These are phyloP conservation scores for Acyrthosiphon pisum DNA, from an alignment of 1,140 invertebrate species.

Conservation along the genomic window DNA sequence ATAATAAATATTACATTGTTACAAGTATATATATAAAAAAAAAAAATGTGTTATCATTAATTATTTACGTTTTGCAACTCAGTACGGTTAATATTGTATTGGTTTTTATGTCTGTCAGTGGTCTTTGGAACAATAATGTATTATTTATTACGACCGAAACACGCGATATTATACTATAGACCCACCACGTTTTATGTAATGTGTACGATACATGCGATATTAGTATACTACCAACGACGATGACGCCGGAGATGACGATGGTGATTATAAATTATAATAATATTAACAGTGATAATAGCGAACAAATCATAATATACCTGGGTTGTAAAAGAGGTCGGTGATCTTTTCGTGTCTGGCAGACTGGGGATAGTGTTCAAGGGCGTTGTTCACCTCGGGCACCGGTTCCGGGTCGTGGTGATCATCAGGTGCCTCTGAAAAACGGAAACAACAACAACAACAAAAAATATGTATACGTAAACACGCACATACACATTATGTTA, in stretches of 20 bases:
- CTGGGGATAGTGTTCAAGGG: constrained; percentile 11
- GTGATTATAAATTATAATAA: background rate
- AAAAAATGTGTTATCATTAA: background rate
- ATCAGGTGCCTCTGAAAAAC: constrained; percentile 35
- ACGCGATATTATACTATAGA: background rate
- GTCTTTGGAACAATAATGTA: background rate
- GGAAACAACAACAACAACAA: background rate
- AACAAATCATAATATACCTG: background rate
- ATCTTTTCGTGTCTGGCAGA: constrained; percentile 32
- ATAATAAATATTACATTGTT: background rate
- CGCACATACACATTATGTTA: background rate
- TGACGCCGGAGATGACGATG: background rate
- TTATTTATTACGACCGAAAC: background rate
- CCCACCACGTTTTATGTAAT: background rate
- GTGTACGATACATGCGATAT: background rate
- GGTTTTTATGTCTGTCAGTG: background rate
- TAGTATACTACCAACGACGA: background rate
- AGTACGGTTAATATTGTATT: background rate
- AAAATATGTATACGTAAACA: no score
- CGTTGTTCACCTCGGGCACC: constrained; percentile 44
- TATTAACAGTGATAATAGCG: background rate
- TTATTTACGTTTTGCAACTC: background rate
- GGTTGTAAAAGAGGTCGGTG: constrained; percentile 37
- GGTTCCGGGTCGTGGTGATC: constrained; percentile 37
- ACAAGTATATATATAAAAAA: background rate